Base-by-base conservation (phyloP, 2,888 invertebrate species). In the Chloromyia formosa region DNA sequence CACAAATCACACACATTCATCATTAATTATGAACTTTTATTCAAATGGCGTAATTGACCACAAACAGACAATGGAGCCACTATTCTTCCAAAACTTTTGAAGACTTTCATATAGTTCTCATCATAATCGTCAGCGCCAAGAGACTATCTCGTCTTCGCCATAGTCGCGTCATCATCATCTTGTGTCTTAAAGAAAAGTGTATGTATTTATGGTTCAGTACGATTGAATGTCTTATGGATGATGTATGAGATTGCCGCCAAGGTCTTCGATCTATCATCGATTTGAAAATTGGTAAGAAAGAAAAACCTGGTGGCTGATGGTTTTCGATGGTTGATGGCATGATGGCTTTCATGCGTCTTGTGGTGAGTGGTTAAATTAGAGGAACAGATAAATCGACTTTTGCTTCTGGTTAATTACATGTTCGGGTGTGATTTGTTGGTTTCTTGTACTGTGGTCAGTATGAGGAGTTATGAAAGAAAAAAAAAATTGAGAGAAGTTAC, bases 361-460 rank as follows among this genome's bases (percentile, higher is more conserved):
- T 73, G 73, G 73, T 73, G 73, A 61, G 73, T 74, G 74, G 56
- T 56, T 74, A 74, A 74, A 66, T 74, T 74, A 54, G 58, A 66
- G 66, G 74, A 74, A 74, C 45, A 66, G 74, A 74, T 45, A 74
- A 74, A 74, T 74, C 58, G 74, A 74, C 74, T 74, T 66, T 54
- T 74, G 74, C 74, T 74, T 74, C 74, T 74, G 74, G 74, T 74
- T 74, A 74, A 74, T 74, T 74, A 74, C 58, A 74, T 68, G 74
- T 74, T 66, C 66, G 53, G 54, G 54, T 64, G 53, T 73, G 73
- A 73, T 73, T 73, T 73, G 73, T 73, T 73, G 73, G 73, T 73
- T 73, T 73, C 73, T 73, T 61, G 23, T 61, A 58, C 53, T 54
- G 69, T 27, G 35, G 69, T 49, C 14, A 12, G 49, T 12, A 20